These are phyloP conservation scores for Heterochromis multidens DNA, from an alignment of 2,113 vertebrate species.

Conservation along the genomic window DNA sequence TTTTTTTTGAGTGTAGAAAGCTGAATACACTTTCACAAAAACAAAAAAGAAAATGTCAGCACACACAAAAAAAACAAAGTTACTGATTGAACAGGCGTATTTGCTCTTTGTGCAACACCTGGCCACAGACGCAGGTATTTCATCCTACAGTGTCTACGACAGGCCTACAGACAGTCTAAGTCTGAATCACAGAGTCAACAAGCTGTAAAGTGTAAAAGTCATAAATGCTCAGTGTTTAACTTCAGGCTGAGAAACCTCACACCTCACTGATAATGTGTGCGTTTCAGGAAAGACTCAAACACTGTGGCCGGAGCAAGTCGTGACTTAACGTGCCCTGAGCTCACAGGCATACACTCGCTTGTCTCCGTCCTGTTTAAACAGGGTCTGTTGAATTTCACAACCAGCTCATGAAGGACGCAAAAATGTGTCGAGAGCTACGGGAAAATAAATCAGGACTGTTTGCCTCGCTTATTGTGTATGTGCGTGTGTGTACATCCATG, in stretches of 20 bases:
- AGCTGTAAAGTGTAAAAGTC: conserved; percentile 41
- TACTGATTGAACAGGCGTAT: background rate
- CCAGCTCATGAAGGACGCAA: conserved; percentile 63
- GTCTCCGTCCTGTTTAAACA: conserved; percentile 68
- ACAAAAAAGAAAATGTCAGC: background rate
- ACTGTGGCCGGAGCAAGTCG: conserved; percentile 33
- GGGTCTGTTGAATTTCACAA: conserved; percentile 80
- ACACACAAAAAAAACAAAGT: background rate
- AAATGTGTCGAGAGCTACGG: conserved; percentile 41
- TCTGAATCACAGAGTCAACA: conserved; percentile 43
- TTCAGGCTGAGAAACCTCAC: conserved; percentile 52
- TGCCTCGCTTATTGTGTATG: conserved; percentile 7
- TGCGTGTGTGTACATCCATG: background rate
- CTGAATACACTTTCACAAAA: background rate
- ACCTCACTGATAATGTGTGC: conserved; percentile 58
- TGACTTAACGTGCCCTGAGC: conserved; percentile 53
- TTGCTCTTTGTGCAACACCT: conserved; percentile 14
- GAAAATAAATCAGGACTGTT: conserved; percentile 64
- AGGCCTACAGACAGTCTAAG: background rate
- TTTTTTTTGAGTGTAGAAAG: background rate
- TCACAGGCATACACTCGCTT: conserved; percentile 21
- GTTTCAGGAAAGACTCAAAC: conserved; percentile 38
- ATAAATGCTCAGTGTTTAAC: conserved; percentile 58
- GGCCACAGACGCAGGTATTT: background rate
- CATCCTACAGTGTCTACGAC: background rate